Conservation (phyloP, 2,888 invertebrate genomes). For the Celastrina argiolus region DNA sequence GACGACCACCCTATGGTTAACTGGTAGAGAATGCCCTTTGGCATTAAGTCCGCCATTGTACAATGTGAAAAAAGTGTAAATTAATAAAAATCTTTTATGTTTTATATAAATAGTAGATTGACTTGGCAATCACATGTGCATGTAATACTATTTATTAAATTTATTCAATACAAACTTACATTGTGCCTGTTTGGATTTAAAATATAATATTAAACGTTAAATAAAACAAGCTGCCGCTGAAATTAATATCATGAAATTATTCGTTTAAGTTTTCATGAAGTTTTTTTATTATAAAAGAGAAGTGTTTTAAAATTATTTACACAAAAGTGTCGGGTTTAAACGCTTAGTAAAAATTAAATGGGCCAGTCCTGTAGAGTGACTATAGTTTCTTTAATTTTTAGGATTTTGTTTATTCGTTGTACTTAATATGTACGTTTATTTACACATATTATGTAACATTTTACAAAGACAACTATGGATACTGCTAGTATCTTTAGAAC, state of each 20-base stretch:
- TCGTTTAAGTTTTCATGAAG: constrained; percentile 9
- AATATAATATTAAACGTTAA: neutral
- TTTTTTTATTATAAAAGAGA: constrained; percentile 13
- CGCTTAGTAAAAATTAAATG: constrained; percentile 20
- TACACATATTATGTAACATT: too few species aligned
- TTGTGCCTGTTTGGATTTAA: neutral
- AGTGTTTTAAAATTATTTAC: constrained; percentile 18
- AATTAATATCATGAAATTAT: constrained; percentile 6
- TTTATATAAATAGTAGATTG: too few species aligned
- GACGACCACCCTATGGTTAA: too few species aligned
- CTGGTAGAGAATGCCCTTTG: too few species aligned
- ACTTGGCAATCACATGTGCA: too few species aligned
- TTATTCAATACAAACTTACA: neutral
- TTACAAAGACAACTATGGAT: too few species aligned
- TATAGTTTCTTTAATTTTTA: neutral
- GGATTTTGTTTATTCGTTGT: too few species aligned
- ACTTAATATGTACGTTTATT: too few species aligned
- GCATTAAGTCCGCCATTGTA: too few species aligned
- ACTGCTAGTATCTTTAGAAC: too few species aligned
- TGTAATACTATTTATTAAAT: neutral
- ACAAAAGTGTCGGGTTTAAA: constrained; percentile 14
- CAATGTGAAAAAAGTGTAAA: too few species aligned
- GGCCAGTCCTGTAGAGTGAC: constrained; percentile 5
- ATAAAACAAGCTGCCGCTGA: constrained; percentile 8
- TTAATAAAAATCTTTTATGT: too few species aligned